These are phyloP conservation scores for Chelonus formosanus DNA, from an alignment of 2,888 invertebrate genomes.

Conservation along the genomic window DNA sequence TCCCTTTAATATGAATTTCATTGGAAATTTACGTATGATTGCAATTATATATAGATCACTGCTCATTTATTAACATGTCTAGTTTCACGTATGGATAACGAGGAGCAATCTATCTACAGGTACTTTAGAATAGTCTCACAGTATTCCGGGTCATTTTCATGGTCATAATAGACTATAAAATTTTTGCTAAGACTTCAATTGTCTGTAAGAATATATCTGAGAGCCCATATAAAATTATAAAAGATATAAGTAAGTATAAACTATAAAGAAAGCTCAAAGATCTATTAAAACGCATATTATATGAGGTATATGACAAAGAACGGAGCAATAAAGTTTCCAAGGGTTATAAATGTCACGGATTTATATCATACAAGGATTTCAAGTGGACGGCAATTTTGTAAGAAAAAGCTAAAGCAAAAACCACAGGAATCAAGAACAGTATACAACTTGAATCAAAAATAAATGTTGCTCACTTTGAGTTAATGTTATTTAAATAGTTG, in stretches of 20 bases:
- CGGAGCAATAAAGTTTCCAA: slow-evolving; percentile 13
- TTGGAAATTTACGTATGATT: slow-evolving; percentile 21
- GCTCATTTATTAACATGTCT: slow-evolving; percentile 19
- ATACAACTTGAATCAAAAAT: background rate
- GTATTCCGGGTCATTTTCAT: slow-evolving; percentile 20
- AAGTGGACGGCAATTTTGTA: slow-evolving; percentile 1
- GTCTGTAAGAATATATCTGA: too few relatives aligned
- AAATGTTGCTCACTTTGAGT: too few relatives aligned
- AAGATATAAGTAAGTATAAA: background rate
- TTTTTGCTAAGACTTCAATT: too few relatives aligned
- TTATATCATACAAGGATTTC: slow-evolving; percentile 23
- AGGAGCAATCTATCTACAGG: slow-evolving; percentile 19
- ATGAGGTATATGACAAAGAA: slow-evolving; percentile 20
- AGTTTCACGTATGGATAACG: slow-evolving; percentile 17
- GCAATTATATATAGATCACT: slow-evolving; percentile 17
- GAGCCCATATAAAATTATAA: too few relatives aligned
- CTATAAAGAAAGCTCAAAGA: slow-evolving; percentile 10
- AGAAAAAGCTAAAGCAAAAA: slow-evolving; percentile 3
- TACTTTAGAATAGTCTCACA: slow-evolving; percentile 7
- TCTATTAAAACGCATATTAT: slow-evolving; percentile 21
- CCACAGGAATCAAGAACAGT: background rate
- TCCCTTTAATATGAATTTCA: background rate
- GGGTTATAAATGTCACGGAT: slow-evolving; percentile 28
- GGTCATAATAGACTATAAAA: background rate
- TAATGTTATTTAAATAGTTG: too few relatives aligned